Evolutionary conservation across 2,888 invertebrate genomes (phyloP), one percentile per base, ranked within the genome.

Genomic region (Conistra vaccinii): DNA sequence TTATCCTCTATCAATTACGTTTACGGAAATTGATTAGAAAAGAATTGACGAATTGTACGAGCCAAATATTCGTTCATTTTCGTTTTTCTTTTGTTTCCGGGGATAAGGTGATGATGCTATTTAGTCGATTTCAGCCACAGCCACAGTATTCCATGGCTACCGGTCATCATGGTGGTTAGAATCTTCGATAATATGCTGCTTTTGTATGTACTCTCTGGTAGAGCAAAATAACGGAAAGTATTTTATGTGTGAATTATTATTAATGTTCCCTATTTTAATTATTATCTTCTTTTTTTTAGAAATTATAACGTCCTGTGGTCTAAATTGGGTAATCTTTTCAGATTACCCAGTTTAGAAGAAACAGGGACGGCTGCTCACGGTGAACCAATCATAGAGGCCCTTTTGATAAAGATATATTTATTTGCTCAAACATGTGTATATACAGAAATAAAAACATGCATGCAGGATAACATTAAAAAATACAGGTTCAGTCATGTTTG

Each of bases 11-110:
- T 48, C 32, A 35, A 10, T 57, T 45, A 48, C 14, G 51, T 10
- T 32, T 55, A 48, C 60, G 58, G 79, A 67, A 63, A 65, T 69
- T 51, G n/a, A 78, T 53, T 78, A 58, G 17, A 58, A 32, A 35
- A 29, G 1, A 57, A 57, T 29, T 42, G 26, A 17, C 23, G n/a
- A 48, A 29, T 60, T 9, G 26, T 9, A 51, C 26, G 26, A 35
- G 12, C 26, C 10, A 29, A 32, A 51, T 26, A 23, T 20, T 26
- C 1, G 4, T 32, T 5, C 1, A 17, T 55, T 26, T n/a, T 26
- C 7, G 3, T 23, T 23, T n/a, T n/a, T n/a, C 3, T 10, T 60
- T 48, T 26, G 32, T 70, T 66, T 58, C 12, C 6, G 12, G 32
- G 32, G 20, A 17, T 10, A 1, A 26, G 20, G 5, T 51, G 9